These are phyloP conservation scores for Papilio xuthus DNA, from an alignment of 1,140 invertebrate species.

Conservation along the genomic window DNA sequence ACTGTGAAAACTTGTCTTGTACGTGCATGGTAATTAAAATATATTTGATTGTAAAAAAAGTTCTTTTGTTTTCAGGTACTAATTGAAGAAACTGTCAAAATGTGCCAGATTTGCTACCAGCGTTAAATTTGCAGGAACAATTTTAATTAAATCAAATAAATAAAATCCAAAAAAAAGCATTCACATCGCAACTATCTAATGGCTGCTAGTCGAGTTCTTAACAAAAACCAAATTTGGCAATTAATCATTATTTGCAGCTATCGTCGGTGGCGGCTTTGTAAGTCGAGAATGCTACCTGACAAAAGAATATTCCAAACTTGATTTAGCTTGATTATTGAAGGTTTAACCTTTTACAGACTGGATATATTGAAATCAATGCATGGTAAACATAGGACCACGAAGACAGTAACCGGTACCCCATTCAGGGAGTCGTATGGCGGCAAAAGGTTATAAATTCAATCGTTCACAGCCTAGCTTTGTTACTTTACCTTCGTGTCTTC, in stretches of 20 bases:
- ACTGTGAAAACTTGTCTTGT: no score
- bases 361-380: constrained; percentile 68
- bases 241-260: constrained; percentile 12
- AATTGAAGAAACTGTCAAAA: neutral
- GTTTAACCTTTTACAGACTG: constrained; percentile 30
- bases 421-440: constrained; percentile 78
- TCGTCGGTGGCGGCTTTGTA: constrained; percentile 23
- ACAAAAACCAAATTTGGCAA: constrained; percentile 21
- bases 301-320: constrained; percentile 34
- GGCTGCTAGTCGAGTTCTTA: neutral
- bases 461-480: constrained; percentile 78
- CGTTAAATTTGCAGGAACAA: neutral
- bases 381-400: constrained; percentile 68
- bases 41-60: constrained; percentile 8
- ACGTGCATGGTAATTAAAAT: neutral
- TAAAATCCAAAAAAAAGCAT: neutral
- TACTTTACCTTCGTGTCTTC: constrained; percentile 80
- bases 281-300: constrained; percentile 30
- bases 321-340: neutral
- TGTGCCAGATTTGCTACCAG: neutral
- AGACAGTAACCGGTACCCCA: constrained; percentile 64
- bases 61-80: constrained; percentile 10
- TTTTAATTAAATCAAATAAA: neutral
- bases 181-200: constrained; percentile 10
- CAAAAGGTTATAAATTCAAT: constrained; percentile 72